These are phyloP conservation scores for Laterallus jamaicensis DNA, from an alignment of 2,113 vertebrate genomes.

Conservation along the genomic window DNA sequence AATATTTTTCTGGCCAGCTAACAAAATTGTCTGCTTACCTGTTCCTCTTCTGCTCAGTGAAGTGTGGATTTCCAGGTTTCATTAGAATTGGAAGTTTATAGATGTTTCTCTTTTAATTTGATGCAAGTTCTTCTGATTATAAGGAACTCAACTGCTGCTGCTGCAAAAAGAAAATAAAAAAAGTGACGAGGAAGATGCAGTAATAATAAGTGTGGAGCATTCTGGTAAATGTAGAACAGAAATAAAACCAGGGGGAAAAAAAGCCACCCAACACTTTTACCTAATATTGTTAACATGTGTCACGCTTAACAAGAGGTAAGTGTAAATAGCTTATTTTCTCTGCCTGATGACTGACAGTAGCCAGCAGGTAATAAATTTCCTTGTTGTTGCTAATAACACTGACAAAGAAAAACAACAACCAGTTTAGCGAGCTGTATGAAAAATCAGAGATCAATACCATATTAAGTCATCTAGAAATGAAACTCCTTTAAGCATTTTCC, in stretches of 20 bases:
- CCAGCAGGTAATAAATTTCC: neutral
- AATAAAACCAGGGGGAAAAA: neutral
- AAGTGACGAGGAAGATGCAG: accelerated
- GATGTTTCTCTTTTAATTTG: neutral
- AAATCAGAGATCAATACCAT: slow-evolving; percentile 18
- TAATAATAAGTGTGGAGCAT: neutral
- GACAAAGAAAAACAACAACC: neutral
- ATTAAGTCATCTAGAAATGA: neutral
- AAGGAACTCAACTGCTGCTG: neutral
- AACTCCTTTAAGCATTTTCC: slow-evolving; percentile 13
- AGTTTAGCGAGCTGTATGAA: neutral
- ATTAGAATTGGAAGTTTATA: neutral
- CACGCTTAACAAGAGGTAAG: neutral
- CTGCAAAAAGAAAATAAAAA: neutral
- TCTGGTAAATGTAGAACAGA: neutral
- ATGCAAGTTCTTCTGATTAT: neutral
- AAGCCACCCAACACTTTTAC: neutral
- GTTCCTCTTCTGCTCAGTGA: neutral
- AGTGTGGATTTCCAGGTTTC: neutral
- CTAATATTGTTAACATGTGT: neutral
- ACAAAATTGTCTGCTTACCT: neutral
- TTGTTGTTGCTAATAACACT: neutral
- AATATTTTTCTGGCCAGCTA: neutral
- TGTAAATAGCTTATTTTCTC: neutral
- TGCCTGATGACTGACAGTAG: neutral